Base-by-base conservation (phyloP, 2,888 invertebrate species). In the Monochamus alternatus region DNA sequence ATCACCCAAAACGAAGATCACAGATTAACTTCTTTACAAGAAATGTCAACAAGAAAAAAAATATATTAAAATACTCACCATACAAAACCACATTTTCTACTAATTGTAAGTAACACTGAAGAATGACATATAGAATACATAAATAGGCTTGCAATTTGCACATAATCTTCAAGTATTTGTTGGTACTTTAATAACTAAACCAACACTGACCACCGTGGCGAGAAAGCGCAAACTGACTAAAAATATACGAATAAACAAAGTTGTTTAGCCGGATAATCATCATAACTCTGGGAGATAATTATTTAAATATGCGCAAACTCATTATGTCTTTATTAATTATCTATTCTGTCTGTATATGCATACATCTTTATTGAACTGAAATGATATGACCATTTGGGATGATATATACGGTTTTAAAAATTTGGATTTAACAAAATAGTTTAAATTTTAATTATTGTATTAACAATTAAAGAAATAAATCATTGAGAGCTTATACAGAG, bases 231-330 rank as follows among this genome's bases (percentile, higher is more conserved):
- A 22, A 47, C 47, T 47, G 47, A 22, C 47, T 30, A 44, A 64
- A 64, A 64, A 64, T 64, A 22, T 30, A 44, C 3, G 63, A 44
- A 64, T 63, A 62, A 74, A 75, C 60, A 69, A 78, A 78, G 55
- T 78, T 66, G 66, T 55, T 31, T 52, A 67, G 74, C 78, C 67
- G 70, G 73, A 75, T 73, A 31, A 51, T 60, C 60, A 69, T 70
- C 44, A 55, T 7, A 55, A 14, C 55, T 38, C 38, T 14, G 3
- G 14, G 14, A 47, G 64, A 67, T 68, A 74, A 69, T 72, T 67
- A 59, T 55, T n/a, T n/a, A 55, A 55, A 55, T 71, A 67, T 74
- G 73, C 76, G 78, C 75, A 72, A 64, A 64, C 72, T 72, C 75
- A 73, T 74, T 73, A 72, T 73, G 55, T 14, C 63, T n/a, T 8